Base-by-base conservation (phyloP, 2,797 vertebrate species). In the Phoebastria nigripes region DNA sequence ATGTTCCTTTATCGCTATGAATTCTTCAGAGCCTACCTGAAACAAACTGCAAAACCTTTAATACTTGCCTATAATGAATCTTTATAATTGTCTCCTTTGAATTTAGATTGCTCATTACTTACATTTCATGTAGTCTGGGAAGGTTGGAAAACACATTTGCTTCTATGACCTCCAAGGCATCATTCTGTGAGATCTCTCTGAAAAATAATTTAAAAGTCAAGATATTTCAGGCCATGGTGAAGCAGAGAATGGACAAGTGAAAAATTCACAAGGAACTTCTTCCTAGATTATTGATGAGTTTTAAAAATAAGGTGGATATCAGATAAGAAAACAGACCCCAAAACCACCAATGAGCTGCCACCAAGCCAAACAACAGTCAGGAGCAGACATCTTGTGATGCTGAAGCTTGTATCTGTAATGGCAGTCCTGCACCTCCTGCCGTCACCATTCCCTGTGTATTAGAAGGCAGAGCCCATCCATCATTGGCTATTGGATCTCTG, bases 131-230 rank as follows among this genome's bases (percentile, higher is more conserved):
- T 85, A 98, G 96, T 70, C 98, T 98, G 81, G 98, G 98, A 87
- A 98, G 97, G 77, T 83, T 96, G 89, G 97, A 98, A 97, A 98
- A 98, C 69, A 98, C 98, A 67, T 98, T 96, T 39, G 97, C 98
- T 91, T 98, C 98, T 96, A 98, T 98, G 79, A 95, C 97, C 97
- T 98, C 97, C 96, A 98, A 96, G 87, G 96, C 98, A 79, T 98
- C 98, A 59, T 98, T 98, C 92, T 98, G 98, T 42, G 98, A 98
- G 94, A 98, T 98, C 94, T 98, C 98, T 98, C 98, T 98, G 98
- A 69, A 96, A 96, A 97, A 97, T 67, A 97, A 92, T 92, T 88
- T 97, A 96, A 39, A 94, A 93, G 84, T 83, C 54, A 92, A 78
- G 72, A 72, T 76, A 81, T 66, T 88, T 93, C 82, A 78, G 82